phyloP scores from a whole-genome alignment of 2,113 vertebrate genomes.

The Neolamprologus longior region DNA sequence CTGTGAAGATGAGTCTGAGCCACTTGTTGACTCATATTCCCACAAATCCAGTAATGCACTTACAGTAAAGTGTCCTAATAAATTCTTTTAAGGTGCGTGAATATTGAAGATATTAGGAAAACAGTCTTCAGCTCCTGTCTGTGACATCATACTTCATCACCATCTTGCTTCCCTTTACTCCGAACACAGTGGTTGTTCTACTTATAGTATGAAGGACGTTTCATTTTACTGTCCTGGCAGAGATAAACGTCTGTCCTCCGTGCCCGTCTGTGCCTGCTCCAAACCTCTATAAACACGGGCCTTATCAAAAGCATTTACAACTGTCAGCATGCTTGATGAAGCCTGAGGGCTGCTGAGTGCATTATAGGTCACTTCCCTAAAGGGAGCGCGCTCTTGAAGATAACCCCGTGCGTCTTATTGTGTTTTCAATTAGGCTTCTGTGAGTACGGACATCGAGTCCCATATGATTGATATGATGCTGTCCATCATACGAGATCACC shows the following conservation, averaged over 20 bases:
- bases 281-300: slow-evolving; percentile 60
- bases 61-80: neutral
- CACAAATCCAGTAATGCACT: neutral
- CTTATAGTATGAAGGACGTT: slow-evolving; percentile 45
- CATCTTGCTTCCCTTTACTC: neutral
- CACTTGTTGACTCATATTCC: neutral
- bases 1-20: neutral
- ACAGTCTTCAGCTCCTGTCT: neutral
- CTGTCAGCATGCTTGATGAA: slow-evolving; percentile 10
- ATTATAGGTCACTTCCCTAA: slow-evolving; percentile 20
- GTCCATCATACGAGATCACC: neutral
- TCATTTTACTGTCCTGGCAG: slow-evolving; percentile 28
- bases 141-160: slow-evolving; percentile 22
- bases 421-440: neutral
- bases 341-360: neutral
- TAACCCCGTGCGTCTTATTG: neutral
- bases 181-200: neutral
- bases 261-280: slow-evolving; percentile 70
- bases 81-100: neutral
- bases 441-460: neutral
- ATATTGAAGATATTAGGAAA: neutral
- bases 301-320: slow-evolving; percentile 67
- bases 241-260: slow-evolving; percentile 70
- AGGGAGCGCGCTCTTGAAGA: neutral
- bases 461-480: neutral